Base-by-base conservation (phyloP, 2,888 invertebrate genomes). In the Rhaphigaster nebulosa region DNA sequence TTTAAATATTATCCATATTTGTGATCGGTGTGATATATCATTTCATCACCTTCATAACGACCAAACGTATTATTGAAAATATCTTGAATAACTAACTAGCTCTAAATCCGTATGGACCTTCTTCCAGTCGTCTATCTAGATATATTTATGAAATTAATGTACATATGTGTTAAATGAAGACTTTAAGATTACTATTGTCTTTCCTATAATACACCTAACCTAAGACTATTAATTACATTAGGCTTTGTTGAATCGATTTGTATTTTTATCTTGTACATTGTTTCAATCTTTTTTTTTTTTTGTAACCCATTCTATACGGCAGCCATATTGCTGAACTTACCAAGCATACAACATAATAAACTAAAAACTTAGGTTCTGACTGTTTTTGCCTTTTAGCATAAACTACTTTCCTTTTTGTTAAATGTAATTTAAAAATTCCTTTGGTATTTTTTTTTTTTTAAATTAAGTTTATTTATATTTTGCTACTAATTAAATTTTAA, bases 161-260 rank as follows among this genome's bases (percentile, higher is more conserved):
- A 52, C n/a, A 56, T 88, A 88, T 60, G 80, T 90, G 45, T 90
- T 87, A 54, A 60, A 18, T 90, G 88, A 90, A 90, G 90, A 90
- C 90, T 90, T 90, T 90, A 41, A 90, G 90, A 87, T 84, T 90
- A 90, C 90, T 90, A 90, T 54, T 90, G 90, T 90, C 90, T 90
- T 90, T 90, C 90, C 90, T 90, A 84, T 90, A 90, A 76, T 88
- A 88, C 50, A 89, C 89, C 89, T 89, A 89, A 65, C 70, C 70
- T 84, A 84, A 84, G 76, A 76, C 70, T 76, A 65, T 56, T 54
- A 65, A 60, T 88, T 34, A 45, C 10, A 18, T 89, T 38, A 89
- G 88, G 76, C 52, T 89, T 88, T n/a, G 50, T 89, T 70, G 70
- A 45, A 65, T 88, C 56, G 65, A 4, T 88, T 60, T 56, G 45